A percentile compares a stretch with the other conserved stretches of the same genome.
Conservation (phyloP, 2,113 vertebrate species). For the mouse (Mus musculus) region DNA sequence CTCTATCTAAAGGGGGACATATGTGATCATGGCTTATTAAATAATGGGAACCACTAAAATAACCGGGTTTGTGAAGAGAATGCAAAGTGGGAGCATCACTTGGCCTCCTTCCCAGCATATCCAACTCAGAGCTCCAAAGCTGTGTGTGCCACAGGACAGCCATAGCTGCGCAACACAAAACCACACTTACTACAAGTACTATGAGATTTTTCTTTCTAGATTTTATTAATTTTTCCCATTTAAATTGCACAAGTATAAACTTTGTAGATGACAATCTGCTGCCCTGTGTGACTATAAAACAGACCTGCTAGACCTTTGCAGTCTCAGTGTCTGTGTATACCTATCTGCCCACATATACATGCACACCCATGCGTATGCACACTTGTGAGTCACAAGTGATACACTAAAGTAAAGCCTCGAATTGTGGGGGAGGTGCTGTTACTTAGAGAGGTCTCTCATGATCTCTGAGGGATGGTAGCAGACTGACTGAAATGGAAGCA, state of each 20-base stretch:
- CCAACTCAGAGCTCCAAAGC: neutral
- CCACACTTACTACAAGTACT: neutral
- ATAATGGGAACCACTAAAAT: neutral
- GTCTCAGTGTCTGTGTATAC: neutral
- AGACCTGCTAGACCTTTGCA: neutral
- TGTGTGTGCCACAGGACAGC: neutral
- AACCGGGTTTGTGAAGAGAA: neutral
- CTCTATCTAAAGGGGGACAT: neutral
- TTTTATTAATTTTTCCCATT: neutral
- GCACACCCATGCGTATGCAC: too few species aligned
- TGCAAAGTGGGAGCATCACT: neutral
- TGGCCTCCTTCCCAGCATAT: neutral
- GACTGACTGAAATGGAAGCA: neutral
- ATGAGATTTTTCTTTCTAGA: neutral
- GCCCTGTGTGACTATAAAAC: neutral
- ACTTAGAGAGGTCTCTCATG: neutral
- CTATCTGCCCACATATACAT: neutral
- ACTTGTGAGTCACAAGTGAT: neutral
- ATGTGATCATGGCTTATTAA: neutral
- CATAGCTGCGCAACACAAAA: too few species aligned
- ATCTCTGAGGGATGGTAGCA: neutral
- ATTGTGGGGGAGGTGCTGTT: neutral
- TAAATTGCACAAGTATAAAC: too few species aligned
- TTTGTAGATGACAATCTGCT: neutral
- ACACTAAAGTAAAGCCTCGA: neutral